Percentiles rank a stretch among this genome's conserved stretches.
phyloP scores from a whole-genome alignment of 2,888 invertebrate genomes.

The Harmothoe impar region DNA sequence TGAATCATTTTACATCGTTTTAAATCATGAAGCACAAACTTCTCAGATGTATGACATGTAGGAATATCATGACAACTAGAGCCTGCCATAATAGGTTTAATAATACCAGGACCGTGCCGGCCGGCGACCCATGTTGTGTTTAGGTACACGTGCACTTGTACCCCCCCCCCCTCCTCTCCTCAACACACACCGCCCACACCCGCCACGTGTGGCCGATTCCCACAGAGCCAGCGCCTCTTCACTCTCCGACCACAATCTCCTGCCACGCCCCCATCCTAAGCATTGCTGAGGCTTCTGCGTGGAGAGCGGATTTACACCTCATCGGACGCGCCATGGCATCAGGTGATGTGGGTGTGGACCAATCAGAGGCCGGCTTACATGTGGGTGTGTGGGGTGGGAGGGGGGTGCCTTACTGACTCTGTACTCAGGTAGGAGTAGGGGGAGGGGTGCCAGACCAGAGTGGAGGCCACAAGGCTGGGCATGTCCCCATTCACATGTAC shows the following conservation, averaged over 20 bases:
- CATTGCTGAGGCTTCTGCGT: not conserved
- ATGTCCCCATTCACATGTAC: no score
- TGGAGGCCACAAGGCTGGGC: no score
- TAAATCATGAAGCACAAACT: no score
- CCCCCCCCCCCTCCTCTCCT: not conserved
- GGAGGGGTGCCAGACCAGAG: no score
- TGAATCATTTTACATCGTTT: no score
- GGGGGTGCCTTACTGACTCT: not conserved
- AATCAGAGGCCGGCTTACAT: conserved; percentile 33
- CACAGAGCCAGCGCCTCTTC: not conserved
- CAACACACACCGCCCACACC: not conserved
- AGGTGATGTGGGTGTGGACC: conserved; percentile 53
- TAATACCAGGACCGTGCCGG: not conserved
- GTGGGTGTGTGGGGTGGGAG: not conserved
- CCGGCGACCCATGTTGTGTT: not conserved
- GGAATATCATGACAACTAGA: not conserved
- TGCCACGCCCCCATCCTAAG: not conserved
- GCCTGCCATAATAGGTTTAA: not conserved
- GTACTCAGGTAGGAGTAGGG: no score
- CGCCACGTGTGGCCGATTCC: conserved; percentile 3
- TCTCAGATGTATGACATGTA: no score
- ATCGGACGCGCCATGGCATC: conserved; percentile 21
- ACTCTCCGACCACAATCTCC: not conserved
- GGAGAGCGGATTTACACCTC: conserved; percentile 26
- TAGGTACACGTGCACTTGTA: conserved; percentile 36